Percentiles rank a stretch among this genome's conserved stretches.
Conservation (phyloP, 1,140 invertebrate species). For the Pseudomyrmex flavicornis region DNA sequence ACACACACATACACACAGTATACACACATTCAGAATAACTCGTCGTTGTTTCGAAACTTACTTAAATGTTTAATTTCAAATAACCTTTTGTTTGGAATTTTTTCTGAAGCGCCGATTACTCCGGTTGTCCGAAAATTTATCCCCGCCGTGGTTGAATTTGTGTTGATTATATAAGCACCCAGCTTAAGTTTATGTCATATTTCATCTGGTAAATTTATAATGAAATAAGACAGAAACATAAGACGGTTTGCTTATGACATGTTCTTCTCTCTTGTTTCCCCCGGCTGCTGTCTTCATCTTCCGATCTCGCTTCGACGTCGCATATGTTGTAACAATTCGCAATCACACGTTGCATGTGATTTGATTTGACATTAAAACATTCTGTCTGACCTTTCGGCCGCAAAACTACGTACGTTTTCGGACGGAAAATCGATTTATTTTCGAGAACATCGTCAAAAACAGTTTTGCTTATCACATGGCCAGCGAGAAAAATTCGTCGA, state of each 20-base stretch:
- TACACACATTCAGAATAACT: background rate
- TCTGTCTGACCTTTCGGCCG: background rate
- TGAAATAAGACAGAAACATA: conserved; percentile 86
- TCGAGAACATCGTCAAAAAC: background rate
- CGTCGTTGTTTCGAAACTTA: conserved; percentile 12
- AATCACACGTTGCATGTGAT: no score
- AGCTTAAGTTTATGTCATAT: conserved; percentile 86
- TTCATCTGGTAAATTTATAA: conserved; percentile 85
- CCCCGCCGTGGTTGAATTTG: conserved; percentile 44
- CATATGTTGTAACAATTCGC: no score
- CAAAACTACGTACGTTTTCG: background rate
- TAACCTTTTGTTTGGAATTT: background rate
- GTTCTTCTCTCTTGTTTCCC: background rate
- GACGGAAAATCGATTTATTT: background rate
- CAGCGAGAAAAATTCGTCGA: no score
- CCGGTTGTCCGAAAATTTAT: no score
- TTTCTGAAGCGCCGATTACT: no score
- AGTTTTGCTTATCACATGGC: no score
- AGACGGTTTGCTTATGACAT: conserved; percentile 84
- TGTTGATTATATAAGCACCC: conserved; percentile 84
- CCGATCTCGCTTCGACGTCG: background rate
- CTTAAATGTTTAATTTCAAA: background rate
- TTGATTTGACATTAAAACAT: no score
- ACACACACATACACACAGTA: background rate
- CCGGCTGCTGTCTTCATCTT: background rate